These are phyloP conservation scores for Petrolisthes manimaculis DNA, from an alignment of 2,888 invertebrate genomes.

Conservation along the genomic window DNA sequence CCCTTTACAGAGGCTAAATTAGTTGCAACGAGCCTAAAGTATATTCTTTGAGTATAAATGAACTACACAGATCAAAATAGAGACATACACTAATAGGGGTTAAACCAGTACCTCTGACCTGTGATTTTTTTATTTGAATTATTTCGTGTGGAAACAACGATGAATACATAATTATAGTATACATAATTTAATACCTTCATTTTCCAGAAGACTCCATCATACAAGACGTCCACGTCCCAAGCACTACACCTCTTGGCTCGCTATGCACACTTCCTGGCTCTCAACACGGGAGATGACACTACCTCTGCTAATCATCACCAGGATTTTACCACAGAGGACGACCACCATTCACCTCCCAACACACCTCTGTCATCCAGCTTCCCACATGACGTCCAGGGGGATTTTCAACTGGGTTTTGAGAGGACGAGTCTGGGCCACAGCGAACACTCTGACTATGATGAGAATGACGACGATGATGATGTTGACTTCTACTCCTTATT, in stretches of 20 bases:
- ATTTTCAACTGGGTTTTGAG: constrained; percentile 41
- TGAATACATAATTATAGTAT: no score
- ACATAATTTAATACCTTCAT: neutral
- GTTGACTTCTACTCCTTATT: constrained; percentile 15
- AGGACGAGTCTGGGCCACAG: neutral
- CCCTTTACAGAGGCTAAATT: no score
- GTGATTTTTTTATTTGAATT: no score
- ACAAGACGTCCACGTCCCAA: constrained; percentile 7
- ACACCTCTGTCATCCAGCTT: constrained; percentile 6
- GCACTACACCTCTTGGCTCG: constrained; percentile 38
- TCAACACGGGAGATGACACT: neutral
- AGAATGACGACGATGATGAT: neutral
- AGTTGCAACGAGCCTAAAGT: no score
- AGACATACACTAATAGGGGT: no score
- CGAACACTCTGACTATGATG: neutral
- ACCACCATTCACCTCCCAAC: neutral
- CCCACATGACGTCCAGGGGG: constrained; percentile 41
- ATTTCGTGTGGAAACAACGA: no score
- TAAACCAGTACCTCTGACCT: no score
- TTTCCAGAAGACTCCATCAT: neutral
- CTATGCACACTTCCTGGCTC: constrained; percentile 39
- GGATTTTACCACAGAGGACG: neutral
- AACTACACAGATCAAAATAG: no score
- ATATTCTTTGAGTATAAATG: no score
- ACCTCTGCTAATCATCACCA: constrained; percentile 2